phyloP scores from a whole-genome alignment of 1,140 invertebrate genomes.

The Laupala kohalensis region DNA sequence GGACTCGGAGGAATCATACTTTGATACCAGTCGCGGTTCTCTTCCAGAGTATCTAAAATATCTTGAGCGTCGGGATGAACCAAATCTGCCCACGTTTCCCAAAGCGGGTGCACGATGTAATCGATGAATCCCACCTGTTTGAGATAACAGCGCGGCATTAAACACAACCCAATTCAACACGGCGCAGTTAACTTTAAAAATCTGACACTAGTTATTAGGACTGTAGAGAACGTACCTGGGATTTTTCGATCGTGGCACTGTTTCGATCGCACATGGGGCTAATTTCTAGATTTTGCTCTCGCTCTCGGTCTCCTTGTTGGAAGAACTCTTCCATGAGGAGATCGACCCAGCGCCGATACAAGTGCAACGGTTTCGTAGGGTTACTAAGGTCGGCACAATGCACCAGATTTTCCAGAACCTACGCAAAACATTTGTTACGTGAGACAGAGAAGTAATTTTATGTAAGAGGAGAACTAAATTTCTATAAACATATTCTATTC shows the following conservation, averaged over 20 bases:
- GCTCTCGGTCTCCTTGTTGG: slow-evolving; percentile 85
- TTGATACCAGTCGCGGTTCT: slow-evolving; percentile 96
- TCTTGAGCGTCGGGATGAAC: slow-evolving; percentile 97
- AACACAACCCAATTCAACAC: neutral
- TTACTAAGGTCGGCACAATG: slow-evolving; percentile 98
- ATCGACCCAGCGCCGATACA: slow-evolving; percentile 88
- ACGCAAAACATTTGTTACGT: slow-evolving; percentile 20
- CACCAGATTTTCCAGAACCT: slow-evolving; percentile 97
- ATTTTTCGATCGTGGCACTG: slow-evolving; percentile 93
- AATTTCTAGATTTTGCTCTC: slow-evolving; percentile 86
- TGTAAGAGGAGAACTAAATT: too few species aligned
- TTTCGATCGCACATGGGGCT: slow-evolving; percentile 96
- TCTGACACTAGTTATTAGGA: neutral
- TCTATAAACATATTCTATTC: neutral
- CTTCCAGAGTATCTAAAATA: slow-evolving; percentile 92
- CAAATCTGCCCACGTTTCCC: slow-evolving; percentile 98
- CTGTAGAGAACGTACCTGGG: slow-evolving; percentile 47
- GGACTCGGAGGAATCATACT: slow-evolving; percentile 50
- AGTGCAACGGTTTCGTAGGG: slow-evolving; percentile 90
- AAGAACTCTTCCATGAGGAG: slow-evolving; percentile 97
- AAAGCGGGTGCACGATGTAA: slow-evolving; percentile 97
- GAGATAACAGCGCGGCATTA: neutral
- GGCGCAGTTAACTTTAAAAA: neutral
- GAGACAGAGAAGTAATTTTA: too few species aligned
- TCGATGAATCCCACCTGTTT: slow-evolving; percentile 92